Evolutionary conservation across 2,888 invertebrate species (phyloP).

Genomic region (Loripinus fragilis): DNA sequence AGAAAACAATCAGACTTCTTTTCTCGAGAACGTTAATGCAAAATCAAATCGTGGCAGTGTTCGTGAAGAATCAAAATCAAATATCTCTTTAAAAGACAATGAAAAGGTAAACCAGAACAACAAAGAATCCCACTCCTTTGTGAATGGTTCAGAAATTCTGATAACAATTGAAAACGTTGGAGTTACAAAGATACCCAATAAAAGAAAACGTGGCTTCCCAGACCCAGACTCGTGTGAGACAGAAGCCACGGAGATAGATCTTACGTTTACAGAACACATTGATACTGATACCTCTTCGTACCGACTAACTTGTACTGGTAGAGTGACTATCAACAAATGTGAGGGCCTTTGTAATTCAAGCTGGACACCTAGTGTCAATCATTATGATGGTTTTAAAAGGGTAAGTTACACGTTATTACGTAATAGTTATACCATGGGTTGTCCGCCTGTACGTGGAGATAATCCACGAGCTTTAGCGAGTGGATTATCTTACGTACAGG

Average conservation of each 20-base stretch:
- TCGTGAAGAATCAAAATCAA: background rate
- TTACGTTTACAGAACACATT: slow-evolving; percentile 41
- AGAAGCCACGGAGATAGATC: slow-evolving; percentile 32
- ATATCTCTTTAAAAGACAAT: background rate
- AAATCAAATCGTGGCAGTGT: no score
- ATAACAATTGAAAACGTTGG: background rate
- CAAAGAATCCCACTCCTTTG: background rate
- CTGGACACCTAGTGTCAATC: slow-evolving; percentile 43
- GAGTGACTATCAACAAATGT: slow-evolving; percentile 47
- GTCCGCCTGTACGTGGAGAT: no score
- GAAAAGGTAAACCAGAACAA: background rate
- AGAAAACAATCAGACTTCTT: no score
- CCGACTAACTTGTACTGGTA: slow-evolving; percentile 36
- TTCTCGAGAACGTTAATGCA: no score
- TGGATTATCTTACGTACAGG: no score
- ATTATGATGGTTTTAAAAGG: slow-evolving; percentile 47
- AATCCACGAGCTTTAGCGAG: no score
- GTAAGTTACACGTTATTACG: no score
- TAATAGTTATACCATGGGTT: no score
- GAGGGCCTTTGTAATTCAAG: slow-evolving; percentile 51
- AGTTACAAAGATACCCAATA: background rate
- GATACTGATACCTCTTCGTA: slow-evolving; percentile 16
- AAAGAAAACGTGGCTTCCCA: background rate
- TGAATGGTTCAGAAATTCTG: background rate
- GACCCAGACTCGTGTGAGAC: slow-evolving; percentile 26